phyloP scores from a whole-genome alignment of 1,140 invertebrate species.

The Manduca sexta region DNA sequence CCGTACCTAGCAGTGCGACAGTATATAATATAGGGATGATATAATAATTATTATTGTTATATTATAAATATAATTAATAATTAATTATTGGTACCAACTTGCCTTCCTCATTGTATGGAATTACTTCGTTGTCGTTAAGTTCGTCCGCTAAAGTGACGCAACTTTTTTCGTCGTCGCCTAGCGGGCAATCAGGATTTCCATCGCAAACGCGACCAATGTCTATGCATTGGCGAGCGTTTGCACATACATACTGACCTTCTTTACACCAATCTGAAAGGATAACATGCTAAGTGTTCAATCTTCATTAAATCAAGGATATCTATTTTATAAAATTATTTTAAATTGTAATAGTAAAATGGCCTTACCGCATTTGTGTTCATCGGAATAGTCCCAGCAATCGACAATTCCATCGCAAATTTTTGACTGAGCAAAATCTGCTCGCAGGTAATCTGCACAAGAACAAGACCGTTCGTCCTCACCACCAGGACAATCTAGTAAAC shows the following conservation, averaged over 20 bases:
- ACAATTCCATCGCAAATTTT: slow-evolving; percentile 88
- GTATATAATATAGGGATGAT: too few species aligned
- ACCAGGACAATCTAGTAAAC: slow-evolving; percentile 80
- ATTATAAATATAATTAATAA: too few species aligned
- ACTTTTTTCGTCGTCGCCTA: slow-evolving; percentile 86
- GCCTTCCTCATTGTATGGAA: slow-evolving; percentile 77
- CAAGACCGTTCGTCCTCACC: slow-evolving; percentile 84
- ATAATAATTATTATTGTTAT: too few species aligned
- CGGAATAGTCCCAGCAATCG: slow-evolving; percentile 87
- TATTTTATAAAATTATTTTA: too few species aligned
- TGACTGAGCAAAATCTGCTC: slow-evolving; percentile 77
- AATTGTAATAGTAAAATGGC: too few species aligned
- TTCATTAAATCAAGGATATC: too few species aligned
- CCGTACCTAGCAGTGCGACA: too few species aligned
- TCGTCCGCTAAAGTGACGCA: slow-evolving; percentile 76
- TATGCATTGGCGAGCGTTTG: slow-evolving; percentile 80
- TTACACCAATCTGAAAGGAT: slow-evolving; percentile 80
- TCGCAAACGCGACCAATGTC: slow-evolving; percentile 81
- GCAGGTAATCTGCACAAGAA: slow-evolving; percentile 84
- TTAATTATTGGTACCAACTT: slow-evolving; percentile 5
- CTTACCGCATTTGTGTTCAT: slow-evolving; percentile 85
- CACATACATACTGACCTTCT: slow-evolving; percentile 83
- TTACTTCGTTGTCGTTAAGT: slow-evolving; percentile 68
- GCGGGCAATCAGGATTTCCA: slow-evolving; percentile 83
- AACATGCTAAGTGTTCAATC: not conserved